phyloP scores from a whole-genome alignment of 2,113 vertebrate genomes.

The Axis porcinus region DNA sequence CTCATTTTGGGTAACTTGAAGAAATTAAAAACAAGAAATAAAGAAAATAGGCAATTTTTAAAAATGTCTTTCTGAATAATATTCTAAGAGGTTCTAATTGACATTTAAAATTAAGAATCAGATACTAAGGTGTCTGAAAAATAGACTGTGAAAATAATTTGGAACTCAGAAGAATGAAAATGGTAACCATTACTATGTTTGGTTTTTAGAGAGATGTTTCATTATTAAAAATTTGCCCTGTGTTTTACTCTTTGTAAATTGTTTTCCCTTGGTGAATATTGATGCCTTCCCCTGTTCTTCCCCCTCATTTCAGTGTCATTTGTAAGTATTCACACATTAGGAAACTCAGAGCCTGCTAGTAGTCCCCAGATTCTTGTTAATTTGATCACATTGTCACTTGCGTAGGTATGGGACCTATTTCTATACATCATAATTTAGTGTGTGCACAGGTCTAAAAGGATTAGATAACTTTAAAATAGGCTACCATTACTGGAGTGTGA shows the following conservation, averaged over 20 bases:
- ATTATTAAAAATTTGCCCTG: background rate
- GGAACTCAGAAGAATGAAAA: background rate
- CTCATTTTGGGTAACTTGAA: background rate
- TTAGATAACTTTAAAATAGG: background rate
- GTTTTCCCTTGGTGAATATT: background rate
- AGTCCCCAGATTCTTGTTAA: background rate
- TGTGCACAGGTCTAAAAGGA: background rate
- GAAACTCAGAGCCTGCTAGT: background rate
- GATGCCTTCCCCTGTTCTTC: background rate
- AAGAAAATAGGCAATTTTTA: background rate
- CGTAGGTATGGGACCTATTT: background rate
- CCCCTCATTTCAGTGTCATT: background rate
- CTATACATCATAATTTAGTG: background rate
- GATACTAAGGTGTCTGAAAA: background rate
- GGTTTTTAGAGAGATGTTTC: background rate
- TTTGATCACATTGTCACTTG: background rate
- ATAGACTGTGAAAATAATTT: background rate
- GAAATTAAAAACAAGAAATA: background rate
- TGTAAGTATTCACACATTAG: background rate
- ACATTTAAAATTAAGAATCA: background rate
- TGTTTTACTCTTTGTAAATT: background rate
- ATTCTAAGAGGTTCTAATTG: constrained; percentile 26
- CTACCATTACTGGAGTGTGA: background rate
- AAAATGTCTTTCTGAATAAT: background rate
- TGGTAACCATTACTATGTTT: background rate